phyloP scores from a whole-genome alignment of 2,797 vertebrate genomes.

The Sebastes ruberrimus region DNA sequence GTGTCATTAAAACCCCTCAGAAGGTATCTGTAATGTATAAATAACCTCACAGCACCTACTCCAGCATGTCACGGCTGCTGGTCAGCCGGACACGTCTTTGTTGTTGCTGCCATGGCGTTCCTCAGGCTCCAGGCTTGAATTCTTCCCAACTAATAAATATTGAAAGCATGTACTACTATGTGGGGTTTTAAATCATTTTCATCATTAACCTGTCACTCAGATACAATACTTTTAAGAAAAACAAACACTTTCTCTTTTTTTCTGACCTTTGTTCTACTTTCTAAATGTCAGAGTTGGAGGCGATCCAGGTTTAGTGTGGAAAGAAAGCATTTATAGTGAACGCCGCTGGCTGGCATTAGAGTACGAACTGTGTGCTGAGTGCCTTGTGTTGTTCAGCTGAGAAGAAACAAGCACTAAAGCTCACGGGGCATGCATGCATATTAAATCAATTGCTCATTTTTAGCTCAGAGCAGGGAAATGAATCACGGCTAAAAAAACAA shows the following conservation, averaged over 20 bases:
- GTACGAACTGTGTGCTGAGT: constrained; percentile 3
- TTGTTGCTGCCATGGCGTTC: constrained; percentile 25
- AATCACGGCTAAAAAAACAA: neutral
- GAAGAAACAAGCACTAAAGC: neutral
- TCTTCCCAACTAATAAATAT: neutral
- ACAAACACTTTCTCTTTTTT: neutral
- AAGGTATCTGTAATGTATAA: constrained; percentile 43
- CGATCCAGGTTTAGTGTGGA: constrained; percentile 1
- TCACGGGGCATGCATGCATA: neutral
- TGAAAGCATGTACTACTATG: neutral
- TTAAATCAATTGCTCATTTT: neutral
- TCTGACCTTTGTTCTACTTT: constrained; percentile 25
- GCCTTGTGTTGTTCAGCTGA: constrained; percentile 10
- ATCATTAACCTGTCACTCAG: neutral
- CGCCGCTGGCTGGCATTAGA: constrained; percentile 13
- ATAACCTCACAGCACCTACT: constrained; percentile 43
- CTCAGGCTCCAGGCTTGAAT: neutral
- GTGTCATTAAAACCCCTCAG: constrained; percentile 17
- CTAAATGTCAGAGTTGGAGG: constrained; percentile 24
- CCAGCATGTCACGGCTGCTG: constrained; percentile 17
- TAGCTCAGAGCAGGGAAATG: neutral
- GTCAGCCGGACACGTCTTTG: constrained; percentile 44
- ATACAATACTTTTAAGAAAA: neutral
- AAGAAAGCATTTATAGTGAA: constrained; percentile 3
- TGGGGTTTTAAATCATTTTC: neutral